Conservation (phyloP, 2,888 invertebrate genomes). For the Steinernema scapterisci region DNA sequence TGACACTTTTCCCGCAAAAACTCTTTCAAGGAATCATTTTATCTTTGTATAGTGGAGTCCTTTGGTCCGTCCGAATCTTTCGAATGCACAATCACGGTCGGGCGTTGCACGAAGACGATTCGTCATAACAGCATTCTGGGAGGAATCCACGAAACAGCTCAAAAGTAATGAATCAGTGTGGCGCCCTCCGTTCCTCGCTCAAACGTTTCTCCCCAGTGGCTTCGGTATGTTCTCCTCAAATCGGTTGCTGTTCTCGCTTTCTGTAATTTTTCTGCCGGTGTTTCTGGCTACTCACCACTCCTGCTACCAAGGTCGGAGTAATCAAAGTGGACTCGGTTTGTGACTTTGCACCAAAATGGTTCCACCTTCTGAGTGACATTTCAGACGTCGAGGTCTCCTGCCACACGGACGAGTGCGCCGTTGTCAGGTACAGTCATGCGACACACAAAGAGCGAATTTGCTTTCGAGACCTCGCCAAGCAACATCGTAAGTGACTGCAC, state of each 20-base stretch:
- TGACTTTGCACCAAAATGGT: not conserved
- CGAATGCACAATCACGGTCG: not conserved
- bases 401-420: not conserved
- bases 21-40: not conserved
- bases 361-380: too few species aligned
- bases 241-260: not conserved
- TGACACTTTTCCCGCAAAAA: conserved; percentile 10
- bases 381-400: not conserved
- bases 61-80: too few species aligned
- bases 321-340: not conserved
- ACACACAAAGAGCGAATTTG: not conserved
- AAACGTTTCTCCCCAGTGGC: not conserved
- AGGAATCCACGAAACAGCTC: conserved; percentile 10
- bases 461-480: not conserved
- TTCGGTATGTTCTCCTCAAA: not conserved
- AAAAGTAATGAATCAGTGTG: not conserved
- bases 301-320: not conserved
- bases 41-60: not conserved
- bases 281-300: not conserved
- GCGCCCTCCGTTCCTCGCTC: not conserved
- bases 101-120: conserved; percentile 4
- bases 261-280: not conserved
- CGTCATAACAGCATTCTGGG: conserved; percentile 5
- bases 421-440: not conserved
- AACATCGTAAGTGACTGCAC: conserved; percentile 18